phyloP scores from a whole-genome alignment of 2,888 invertebrate genomes.

The Pseudococcus jackbeardsleyi region DNA sequence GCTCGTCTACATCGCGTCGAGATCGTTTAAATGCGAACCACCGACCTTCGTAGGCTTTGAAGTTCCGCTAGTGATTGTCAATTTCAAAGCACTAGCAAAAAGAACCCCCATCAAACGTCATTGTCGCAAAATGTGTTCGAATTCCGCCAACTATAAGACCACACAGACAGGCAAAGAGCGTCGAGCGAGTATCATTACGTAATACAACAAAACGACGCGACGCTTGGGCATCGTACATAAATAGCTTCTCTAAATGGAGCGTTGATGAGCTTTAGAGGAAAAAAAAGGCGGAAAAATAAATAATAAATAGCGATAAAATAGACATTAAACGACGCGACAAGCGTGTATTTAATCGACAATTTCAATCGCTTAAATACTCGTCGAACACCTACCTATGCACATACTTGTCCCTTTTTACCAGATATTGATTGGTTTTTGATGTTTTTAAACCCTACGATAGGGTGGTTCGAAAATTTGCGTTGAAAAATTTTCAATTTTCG shows the following conservation, averaged over 20 bases:
- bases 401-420: background rate
- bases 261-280: constrained; percentile 1
- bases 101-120: background rate
- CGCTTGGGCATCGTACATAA: background rate
- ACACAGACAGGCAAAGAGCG: background rate
- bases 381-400: background rate
- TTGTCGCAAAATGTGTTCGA: background rate
- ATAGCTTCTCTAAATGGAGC: constrained; percentile 6
- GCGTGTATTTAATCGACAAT: constrained; percentile 15
- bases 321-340: constrained; percentile 20
- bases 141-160: background rate
- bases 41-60: too few species aligned
- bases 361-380: constrained; percentile 12
- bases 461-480: too few species aligned
- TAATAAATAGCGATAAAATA: constrained; percentile 9
- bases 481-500: too few species aligned
- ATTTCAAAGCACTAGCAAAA: too few species aligned
- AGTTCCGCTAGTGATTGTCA: too few species aligned
- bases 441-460: background rate
- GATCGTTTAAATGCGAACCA: too few species aligned
- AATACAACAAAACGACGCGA: background rate
- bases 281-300: constrained; percentile 34
- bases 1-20: too few species aligned
- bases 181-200: background rate
- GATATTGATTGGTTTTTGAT: constrained; percentile 2